phyloP scores from a whole-genome alignment of 1,140 invertebrate species.

The Drosophila tropicalis region DNA sequence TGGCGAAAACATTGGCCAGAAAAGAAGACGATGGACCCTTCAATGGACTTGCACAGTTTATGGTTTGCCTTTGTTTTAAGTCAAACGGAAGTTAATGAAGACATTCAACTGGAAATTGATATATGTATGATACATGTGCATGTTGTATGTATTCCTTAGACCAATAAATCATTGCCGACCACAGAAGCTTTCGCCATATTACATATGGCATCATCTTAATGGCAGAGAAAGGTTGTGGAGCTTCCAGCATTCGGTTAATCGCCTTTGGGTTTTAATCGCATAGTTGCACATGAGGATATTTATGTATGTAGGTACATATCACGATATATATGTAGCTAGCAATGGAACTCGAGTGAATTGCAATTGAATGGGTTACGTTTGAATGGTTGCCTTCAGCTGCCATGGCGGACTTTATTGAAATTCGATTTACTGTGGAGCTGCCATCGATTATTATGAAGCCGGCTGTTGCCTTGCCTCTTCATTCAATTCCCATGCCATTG shows the following conservation, averaged over 20 bases:
- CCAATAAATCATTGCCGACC: constrained; percentile 12
- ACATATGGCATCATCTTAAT: constrained; percentile 3
- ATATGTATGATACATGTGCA: constrained; percentile 14
- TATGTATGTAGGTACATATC: constrained; percentile 10
- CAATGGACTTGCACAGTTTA: constrained; percentile 21
- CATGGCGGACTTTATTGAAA: constrained; percentile 40
- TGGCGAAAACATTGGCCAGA: constrained; percentile 48
- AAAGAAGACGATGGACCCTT: neutral
- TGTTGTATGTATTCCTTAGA: constrained; percentile 2
- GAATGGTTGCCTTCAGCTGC: constrained; percentile 21
- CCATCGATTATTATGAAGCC: constrained; percentile 56
- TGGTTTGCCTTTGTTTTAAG: constrained; percentile 23
- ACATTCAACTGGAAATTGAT: constrained; percentile 22
- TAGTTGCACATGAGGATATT: constrained; percentile 13
- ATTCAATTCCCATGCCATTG: constrained; percentile 52
- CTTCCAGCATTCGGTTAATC: neutral
- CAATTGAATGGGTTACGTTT: constrained; percentile 44
- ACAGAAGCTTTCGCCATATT: neutral
- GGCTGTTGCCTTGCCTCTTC: constrained; percentile 16
- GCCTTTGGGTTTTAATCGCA: constrained; percentile 2
- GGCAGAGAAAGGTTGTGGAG: neutral
- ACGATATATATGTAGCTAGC: constrained; percentile 19
- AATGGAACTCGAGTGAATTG: constrained; percentile 33
- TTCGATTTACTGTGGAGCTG: constrained; percentile 36
- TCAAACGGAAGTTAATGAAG: constrained; percentile 1